These are phyloP conservation scores for Stegana nigrithorax DNA, from an alignment of 2,888 invertebrate species.

Conservation along the genomic window DNA sequence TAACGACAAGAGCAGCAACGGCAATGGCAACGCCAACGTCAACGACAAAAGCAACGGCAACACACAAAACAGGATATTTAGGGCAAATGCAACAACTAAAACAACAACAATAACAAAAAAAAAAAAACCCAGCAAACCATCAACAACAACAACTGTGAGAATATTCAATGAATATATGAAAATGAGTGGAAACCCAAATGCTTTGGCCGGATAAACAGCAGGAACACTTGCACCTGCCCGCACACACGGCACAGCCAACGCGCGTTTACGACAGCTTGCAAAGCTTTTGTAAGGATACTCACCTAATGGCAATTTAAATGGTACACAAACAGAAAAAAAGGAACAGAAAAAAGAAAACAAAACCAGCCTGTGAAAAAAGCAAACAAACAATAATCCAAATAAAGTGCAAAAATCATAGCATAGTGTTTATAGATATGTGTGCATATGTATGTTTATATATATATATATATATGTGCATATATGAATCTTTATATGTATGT, in stretches of 20 bases:
- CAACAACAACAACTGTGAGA: no score
- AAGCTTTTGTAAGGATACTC: constrained; percentile 1
- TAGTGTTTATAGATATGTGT: no score
- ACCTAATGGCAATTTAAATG: constrained; percentile 54
- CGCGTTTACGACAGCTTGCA: background rate
- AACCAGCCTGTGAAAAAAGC: constrained; percentile 22
- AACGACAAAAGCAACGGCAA: no score
- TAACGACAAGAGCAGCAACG: constrained; percentile 30
- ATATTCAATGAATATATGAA: no score
- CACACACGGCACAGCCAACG: constrained; percentile 17
- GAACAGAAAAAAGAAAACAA: constrained; percentile 27
- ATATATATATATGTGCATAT: no score
- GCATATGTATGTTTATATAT: no score
- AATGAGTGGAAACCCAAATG: background rate
- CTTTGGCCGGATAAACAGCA: constrained; percentile 8
- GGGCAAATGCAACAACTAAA: constrained; percentile 34
- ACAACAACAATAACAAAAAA: constrained; percentile 41
- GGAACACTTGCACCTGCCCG: background rate
- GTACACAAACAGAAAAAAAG: constrained; percentile 19
- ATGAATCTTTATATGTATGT: no score
- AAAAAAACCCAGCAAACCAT: constrained; percentile 11
- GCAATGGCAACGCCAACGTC: no score
- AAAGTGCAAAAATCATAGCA: no score
- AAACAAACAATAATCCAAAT: constrained; percentile 33
- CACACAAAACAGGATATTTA: constrained; percentile 51